Evolutionary conservation across 2,888 invertebrate species (phyloP), one percentile per base, ranked within the genome.

Genomic region (Odontocerum albicorne): DNA sequence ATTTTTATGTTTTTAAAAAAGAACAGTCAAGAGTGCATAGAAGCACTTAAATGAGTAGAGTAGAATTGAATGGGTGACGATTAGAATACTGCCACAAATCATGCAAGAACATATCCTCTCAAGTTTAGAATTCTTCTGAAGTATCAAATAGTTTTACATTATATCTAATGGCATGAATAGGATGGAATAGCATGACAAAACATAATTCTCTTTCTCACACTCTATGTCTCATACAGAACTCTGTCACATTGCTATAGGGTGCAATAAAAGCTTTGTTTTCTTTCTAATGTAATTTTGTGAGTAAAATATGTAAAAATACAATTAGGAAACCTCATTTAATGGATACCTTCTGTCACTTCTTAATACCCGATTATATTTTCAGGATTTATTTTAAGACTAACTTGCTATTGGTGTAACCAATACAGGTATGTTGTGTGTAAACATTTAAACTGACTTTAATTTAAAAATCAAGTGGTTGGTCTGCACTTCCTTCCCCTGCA

Each of bases 381-480:
- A 52, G 52, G 52, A 52, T 38, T 52, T 52, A 38, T 40, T 45
- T 52, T 52, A 31, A 38, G 36, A 43, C 38, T 52, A 44, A 27
- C 27, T 22, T 35, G 31, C 44, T 40, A 40, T 2, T 36, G 51
- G 44, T 17, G 12, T 38, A 32, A 38, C 45, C 47, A 47, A 47
- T 47, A 15, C n/a, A n/a, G n/a, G 38, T 17, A 16, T 27, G 38
- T 15, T 16, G 4, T 13, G 8, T n/a, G 15, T 6, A 38, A 16
- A 38, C 38, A n/a, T n/a, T n/a, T n/a, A 38, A 38, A 35, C 21
- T 40, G 21, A 21, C n/a, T 40, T 20, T 20, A 13, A 40, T 65
- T 79, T 86, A 89, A 70, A 88, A 88, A 71, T 88, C 87, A 66
- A 86, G 73, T 60, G 87, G 86, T 73, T 85, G 85, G 74, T 90